phyloP scores from a whole-genome alignment of 2,797 vertebrate species.

The Pteronotus mesoamericanus region DNA sequence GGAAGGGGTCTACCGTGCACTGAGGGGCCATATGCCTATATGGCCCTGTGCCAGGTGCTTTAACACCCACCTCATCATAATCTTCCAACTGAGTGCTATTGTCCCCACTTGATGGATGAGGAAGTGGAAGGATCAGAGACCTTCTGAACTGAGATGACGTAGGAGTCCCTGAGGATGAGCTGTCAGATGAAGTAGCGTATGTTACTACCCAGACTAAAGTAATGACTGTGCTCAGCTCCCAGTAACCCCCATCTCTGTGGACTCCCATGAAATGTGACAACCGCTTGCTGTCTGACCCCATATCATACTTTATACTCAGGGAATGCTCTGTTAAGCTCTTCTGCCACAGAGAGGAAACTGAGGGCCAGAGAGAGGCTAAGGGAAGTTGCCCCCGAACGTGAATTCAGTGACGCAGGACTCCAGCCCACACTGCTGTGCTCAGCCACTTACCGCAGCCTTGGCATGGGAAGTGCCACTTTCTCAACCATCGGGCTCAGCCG shows the following conservation, averaged over 20 bases:
- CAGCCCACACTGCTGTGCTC: not conserved
- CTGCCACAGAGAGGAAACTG: not conserved
- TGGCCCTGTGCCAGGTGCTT: not conserved
- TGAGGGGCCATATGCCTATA: not conserved
- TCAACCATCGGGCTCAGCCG: constrained; percentile 89
- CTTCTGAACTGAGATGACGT: not conserved
- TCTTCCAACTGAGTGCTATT: not conserved
- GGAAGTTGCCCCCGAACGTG: not conserved
- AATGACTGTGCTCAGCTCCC: not conserved
- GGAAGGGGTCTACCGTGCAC: not conserved
- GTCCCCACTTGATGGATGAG: not conserved
- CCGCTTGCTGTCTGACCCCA: not conserved
- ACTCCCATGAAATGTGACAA: not conserved
- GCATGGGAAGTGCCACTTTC: constrained; percentile 77
- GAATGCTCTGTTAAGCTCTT: not conserved
- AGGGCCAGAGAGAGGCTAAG: not conserved
- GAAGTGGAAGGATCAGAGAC: not conserved
- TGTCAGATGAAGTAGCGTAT: not conserved
- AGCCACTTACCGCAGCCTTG: constrained; percentile 80
- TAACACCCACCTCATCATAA: not conserved
- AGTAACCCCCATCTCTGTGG: not conserved
- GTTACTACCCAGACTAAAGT: not conserved
- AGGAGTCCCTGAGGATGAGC: not conserved
- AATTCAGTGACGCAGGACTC: not conserved
- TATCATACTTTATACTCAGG: not conserved